A percentile compares a stretch with the other conserved stretches of the same genome.
Evolutionary conservation across 1,140 invertebrate genomes (phyloP).

Genomic region (Anagrus nilaparvatae): DNA sequence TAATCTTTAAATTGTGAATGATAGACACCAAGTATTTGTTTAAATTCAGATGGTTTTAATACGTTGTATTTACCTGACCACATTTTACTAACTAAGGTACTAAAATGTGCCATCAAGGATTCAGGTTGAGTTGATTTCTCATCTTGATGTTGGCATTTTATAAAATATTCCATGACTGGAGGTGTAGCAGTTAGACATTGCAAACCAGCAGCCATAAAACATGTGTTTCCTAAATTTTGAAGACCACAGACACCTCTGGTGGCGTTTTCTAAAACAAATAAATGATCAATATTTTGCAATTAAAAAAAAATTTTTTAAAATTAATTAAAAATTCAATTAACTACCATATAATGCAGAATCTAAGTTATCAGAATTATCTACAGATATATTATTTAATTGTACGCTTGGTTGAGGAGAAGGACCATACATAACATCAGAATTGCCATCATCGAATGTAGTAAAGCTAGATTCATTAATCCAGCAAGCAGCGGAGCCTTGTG

Average conservation of each 20-base stretch:
- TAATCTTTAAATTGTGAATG: conserved; percentile 58
- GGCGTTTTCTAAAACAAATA: conserved; percentile 22
- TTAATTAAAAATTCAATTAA: conserved; percentile 1
- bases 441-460: neutral
- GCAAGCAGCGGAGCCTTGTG: neutral
- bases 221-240: conserved; percentile 59
- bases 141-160: conserved; percentile 36
- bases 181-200: conserved; percentile 52
- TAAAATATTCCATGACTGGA: conserved; percentile 47
- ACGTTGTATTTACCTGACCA: conserved; percentile 53
- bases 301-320: neutral
- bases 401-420: conserved; percentile 33
- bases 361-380: conserved; percentile 33
- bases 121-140: conserved; percentile 35
- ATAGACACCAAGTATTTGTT: conserved; percentile 49
- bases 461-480: neutral
- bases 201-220: conserved; percentile 62
- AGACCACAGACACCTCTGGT: conserved; percentile 54
- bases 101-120: conserved; percentile 45
- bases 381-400: conserved; percentile 35
- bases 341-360: conserved; percentile 35
- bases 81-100: conserved; percentile 48
- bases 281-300: conserved; percentile 6
- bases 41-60: conserved; percentile 51
- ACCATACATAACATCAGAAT: conserved; percentile 20